Base-by-base conservation (phyloP, 37 sponge, comb jelly and placozoan species). In the Crambe crambe region DNA sequence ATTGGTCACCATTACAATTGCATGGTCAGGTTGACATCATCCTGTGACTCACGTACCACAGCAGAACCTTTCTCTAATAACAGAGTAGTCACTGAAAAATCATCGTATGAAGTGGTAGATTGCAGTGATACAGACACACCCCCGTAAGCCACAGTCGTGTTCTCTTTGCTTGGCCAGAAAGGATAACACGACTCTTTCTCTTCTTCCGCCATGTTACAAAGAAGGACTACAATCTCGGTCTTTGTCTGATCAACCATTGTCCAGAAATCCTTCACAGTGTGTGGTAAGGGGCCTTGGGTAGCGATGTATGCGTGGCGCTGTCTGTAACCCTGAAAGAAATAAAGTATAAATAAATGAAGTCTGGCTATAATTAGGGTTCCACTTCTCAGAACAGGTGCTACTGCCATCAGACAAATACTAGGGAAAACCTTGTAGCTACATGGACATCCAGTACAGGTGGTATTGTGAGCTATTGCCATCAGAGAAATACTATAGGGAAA, bases 241-340 rank as follows among this genome's bases (percentile, higher is more conserved):
- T 83, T 82, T 38, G 78, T 82, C 66, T 88, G 83, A 56, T 44
- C 70, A 32, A 88, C 39, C 79, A 88, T 77, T 54, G 79, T 58
- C 89, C 89, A 83, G 43, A 88, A 38, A 63, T 83, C 84, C n/a
- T 77, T 69, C 39, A 78, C 73, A 5, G 89, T 88, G 73, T 67
- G 40, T 56, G 71, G 37, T n/a, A 88, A 73, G 15, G 89, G 89
- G 47, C 83, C 78, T 61, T 88, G 89, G 21, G 89, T 73, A 37
- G 83, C 83, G 36, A 88, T 88, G 79, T 83, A 88, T n/a, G 89
- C 83, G 77, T 83, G 82, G 9, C 83, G 83, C 66, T 77, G 78
- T 66, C 82, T 88, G 79, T 88, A 88, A 32, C 89, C 89, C 89
- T 88, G 63, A 2, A 61, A 2, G n/a, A 40, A 17, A 2, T 40